phyloP scores from a whole-genome alignment of 2,797 vertebrate genomes.

The Gallinago solitaria region DNA sequence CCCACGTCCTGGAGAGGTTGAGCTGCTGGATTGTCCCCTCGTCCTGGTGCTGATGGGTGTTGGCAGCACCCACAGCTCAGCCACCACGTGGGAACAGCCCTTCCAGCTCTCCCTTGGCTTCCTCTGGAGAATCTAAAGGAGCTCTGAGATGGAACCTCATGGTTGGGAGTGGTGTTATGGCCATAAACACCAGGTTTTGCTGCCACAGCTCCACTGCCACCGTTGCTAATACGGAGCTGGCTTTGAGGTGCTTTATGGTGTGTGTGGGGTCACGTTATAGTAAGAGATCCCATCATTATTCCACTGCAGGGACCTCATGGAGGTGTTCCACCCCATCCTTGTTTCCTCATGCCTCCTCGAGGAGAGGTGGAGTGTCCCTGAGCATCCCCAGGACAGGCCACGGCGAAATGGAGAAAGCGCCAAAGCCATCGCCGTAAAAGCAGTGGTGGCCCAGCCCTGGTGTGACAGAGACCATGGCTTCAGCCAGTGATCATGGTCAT shows the following conservation, averaged over 20 bases:
- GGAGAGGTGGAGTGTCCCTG: not conserved
- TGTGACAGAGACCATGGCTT: not conserved
- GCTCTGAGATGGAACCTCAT: rapidly evolving
- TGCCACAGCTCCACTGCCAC: rapidly evolving
- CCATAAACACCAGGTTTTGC: not conserved
- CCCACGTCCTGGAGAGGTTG: not conserved
- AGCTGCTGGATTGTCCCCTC: not conserved
- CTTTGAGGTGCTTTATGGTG: not conserved
- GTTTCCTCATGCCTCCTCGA: not conserved
- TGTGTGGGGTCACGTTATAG: rapidly evolving
- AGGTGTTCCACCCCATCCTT: too few species aligned
- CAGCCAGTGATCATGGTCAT: rapidly evolving
- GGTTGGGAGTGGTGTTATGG: too few species aligned
- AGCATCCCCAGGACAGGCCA: rapidly evolving
- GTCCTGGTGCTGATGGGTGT: not conserved
- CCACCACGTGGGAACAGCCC: not conserved
- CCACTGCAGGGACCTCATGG: too few species aligned
- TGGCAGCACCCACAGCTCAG: not conserved
- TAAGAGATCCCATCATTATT: not conserved
- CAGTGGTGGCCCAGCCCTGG: not conserved
- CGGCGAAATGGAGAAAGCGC: not conserved
- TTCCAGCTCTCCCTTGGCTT: not conserved
- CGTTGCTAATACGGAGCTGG: rapidly evolving
- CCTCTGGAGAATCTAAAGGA: not conserved
- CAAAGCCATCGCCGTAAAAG: not conserved